phyloP scores from a whole-genome alignment of 2,113 vertebrate species.

The Neodontobutis hainanensis region DNA sequence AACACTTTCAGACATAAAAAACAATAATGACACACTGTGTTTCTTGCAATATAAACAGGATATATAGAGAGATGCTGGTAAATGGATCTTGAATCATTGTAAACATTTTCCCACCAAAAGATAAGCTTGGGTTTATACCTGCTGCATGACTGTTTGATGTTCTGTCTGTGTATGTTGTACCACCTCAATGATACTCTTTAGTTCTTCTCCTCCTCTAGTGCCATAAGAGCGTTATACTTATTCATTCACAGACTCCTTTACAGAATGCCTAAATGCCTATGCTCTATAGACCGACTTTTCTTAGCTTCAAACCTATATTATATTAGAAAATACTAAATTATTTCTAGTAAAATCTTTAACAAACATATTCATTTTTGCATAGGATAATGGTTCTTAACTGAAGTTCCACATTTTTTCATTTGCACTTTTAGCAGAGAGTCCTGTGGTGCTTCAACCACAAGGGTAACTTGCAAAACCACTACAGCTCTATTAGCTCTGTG shows the following conservation, averaged over 20 bases:
- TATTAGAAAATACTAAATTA: no score
- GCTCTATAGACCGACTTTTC: no score
- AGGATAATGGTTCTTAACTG: background rate
- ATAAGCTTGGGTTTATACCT: background rate
- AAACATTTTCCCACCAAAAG: background rate
- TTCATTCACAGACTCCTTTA: no score
- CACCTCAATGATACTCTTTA: no score
- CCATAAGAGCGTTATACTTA: no score
- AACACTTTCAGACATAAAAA: slow-evolving; percentile 9
- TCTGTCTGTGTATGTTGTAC: background rate
- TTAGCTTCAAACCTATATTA: no score
- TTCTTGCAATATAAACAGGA: background rate
- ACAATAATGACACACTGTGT: background rate
- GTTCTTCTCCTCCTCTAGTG: no score
- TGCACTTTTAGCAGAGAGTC: slow-evolving; percentile 2
- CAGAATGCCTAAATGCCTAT: no score
- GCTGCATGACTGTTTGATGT: background rate
- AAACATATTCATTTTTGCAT: background rate
- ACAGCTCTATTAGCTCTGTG: slow-evolving; percentile 7
- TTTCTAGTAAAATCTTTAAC: no score
- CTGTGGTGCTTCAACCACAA: no score
- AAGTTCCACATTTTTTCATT: slow-evolving; percentile 9
- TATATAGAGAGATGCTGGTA: background rate
- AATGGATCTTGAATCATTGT: background rate
- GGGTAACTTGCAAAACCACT: slow-evolving; percentile 7